Base-by-base conservation (phyloP, 2,113 vertebrate genomes). In the Triplophysa siluroides region DNA sequence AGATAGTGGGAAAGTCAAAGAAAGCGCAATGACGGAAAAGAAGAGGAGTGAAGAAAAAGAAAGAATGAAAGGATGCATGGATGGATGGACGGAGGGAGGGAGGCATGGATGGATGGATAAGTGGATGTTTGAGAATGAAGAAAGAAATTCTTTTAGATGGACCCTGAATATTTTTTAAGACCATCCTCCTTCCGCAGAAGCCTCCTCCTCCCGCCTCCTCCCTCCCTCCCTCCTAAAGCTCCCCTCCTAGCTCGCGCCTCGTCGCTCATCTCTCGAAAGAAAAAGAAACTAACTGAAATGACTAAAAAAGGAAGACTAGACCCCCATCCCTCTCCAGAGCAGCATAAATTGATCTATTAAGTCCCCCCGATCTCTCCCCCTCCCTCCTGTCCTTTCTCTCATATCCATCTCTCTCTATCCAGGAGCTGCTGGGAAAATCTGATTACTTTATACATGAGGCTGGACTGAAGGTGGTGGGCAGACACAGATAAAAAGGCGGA, bases 381-480 rank as follows among this genome's bases (percentile, higher is more conserved):
- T 61, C 67, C 56, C 45, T 16, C 58, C 41, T n/a, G 13, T 72
- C 26, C 23, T 65, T 54, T 24, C 47, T 74, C 21, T 23, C 26
- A 56, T 84, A 45, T 60, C 63, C 71, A 56, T 56, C 76, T 76
- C 80, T 83, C 68, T 78, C 81, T 81, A 33, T 73, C 62, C 60
- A 81, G 91, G 88, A 94, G 90, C 95, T 94, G 93, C 94, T 94
- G 94, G 91, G 95, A 93, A 95, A 94, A 95, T 94, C 88, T 92
- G 94, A 96, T 97, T 95, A 95, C 94, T 95, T 96, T 94, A 94
- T 91, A 92, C 92, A 92, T 90, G 85, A 93, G 88, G 89, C 83
- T 83, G 89, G 86, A 81, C 4, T 29, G 63, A 78, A 89, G 85
- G 76, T 86, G 86, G 90, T 90, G 79, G 80, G 89, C 83, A 81